Conservation (phyloP, 1,140 invertebrate species). For the Drosophila punjabiensis region DNA sequence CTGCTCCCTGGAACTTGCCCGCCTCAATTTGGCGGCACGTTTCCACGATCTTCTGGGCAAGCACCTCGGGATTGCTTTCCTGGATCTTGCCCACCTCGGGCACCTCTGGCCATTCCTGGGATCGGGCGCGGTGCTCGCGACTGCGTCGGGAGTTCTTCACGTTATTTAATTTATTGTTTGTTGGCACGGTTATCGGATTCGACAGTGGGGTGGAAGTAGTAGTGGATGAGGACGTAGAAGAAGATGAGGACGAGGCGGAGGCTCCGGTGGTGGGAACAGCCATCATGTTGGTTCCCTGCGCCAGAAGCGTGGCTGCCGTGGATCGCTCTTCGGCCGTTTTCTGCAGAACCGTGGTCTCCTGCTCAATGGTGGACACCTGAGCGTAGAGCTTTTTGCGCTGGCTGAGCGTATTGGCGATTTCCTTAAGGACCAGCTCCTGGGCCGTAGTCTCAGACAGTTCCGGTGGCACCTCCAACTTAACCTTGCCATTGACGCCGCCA, state of each 20-base stretch:
- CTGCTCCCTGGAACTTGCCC: conserved; percentile 87
- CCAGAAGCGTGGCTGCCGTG: conserved; percentile 86
- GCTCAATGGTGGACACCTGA: conserved; percentile 91
- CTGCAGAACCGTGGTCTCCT: conserved; percentile 91
- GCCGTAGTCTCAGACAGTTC: conserved; percentile 88
- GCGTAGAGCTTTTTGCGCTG: conserved; percentile 93
- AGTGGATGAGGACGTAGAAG: conserved; percentile 36
- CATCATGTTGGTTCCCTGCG: conserved; percentile 80
- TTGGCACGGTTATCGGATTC: conserved; percentile 36
- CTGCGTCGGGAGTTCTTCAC: conserved; percentile 88
- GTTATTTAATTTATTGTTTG: conserved; percentile 60
- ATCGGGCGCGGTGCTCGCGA: conserved; percentile 90
- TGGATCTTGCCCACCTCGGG: conserved; percentile 95
- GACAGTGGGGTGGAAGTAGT: conserved; percentile 30
- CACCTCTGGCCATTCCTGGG: conserved; percentile 96
- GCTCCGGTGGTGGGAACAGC: conserved; percentile 68
- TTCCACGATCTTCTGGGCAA: conserved; percentile 95
- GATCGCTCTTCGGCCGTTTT: conserved; percentile 89
- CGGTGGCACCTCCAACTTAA: conserved; percentile 66
- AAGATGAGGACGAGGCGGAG: conserved; percentile 19
- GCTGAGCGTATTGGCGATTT: conserved; percentile 92
- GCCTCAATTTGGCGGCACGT: conserved; percentile 95
- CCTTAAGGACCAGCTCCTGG: conserved; percentile 92
- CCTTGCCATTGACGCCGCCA: conserved; percentile 60
- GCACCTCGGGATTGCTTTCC: conserved; percentile 95